Evolutionary conservation across 1,140 invertebrate species (phyloP).

Genomic region (Gryllus bimaculatus): DNA sequence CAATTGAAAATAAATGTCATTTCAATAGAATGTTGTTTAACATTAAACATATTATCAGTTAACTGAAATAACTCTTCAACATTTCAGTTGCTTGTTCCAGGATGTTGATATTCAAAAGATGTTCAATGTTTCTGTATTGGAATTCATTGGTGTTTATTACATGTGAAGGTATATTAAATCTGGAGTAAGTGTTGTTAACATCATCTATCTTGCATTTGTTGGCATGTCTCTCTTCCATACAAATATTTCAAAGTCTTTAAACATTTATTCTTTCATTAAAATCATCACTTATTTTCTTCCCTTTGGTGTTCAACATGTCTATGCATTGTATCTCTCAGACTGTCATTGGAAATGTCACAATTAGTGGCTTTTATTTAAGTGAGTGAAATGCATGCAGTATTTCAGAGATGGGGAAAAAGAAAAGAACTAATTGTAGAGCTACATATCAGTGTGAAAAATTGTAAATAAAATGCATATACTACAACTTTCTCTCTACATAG

Average conservation of each 20-base stretch:
- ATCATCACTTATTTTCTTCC: not conserved
- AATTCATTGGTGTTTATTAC: not conserved
- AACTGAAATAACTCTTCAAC: too few species aligned
- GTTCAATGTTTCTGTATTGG: not conserved
- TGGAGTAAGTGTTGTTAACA: not conserved
- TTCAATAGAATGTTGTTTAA: not conserved
- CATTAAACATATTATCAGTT: too few species aligned
- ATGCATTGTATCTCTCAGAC: not conserved
- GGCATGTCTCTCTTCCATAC: too few species aligned
- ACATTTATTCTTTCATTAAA: not conserved
- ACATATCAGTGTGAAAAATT: conserved; percentile 17
- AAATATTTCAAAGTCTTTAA: not conserved
- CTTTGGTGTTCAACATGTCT: not conserved
- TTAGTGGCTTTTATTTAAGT: not conserved
- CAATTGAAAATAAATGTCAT: not conserved
- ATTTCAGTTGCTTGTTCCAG: not conserved
- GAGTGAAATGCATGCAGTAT: not conserved
- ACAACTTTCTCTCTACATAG: conserved; percentile 9
- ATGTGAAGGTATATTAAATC: not conserved
- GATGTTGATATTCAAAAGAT: not conserved
- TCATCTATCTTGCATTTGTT: not conserved
- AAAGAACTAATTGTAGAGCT: conserved; percentile 15
- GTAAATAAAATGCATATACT: not conserved
- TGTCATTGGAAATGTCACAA: not conserved
- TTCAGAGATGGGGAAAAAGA: not conserved